Percentiles rank a stretch among this genome's conserved stretches.
Conservation (phyloP, 2,797 vertebrate genomes). For the Phaenicophaeus curvirostris region DNA sequence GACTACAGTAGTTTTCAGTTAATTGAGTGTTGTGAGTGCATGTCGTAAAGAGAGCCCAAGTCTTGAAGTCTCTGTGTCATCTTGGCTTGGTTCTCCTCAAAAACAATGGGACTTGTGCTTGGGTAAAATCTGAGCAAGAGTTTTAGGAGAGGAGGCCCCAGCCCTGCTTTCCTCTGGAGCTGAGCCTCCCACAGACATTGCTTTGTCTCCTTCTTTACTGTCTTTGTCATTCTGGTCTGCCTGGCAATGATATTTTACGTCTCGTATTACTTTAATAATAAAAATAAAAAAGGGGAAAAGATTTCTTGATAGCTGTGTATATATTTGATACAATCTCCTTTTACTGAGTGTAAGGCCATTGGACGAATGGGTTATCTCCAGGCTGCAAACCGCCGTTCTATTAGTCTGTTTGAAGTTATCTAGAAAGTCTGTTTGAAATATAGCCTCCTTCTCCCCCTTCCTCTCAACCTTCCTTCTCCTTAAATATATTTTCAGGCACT, state of each 20-base stretch:
- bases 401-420: slow-evolving; percentile 72
- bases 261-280: slow-evolving; percentile 61
- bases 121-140: background rate
- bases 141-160: background rate
- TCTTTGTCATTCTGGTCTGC: slow-evolving; percentile 34
- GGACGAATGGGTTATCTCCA: slow-evolving; percentile 55
- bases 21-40: background rate
- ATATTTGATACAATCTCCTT: slow-evolving; percentile 55
- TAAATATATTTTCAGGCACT: slow-evolving; percentile 46
- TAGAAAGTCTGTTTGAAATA: slow-evolving; percentile 68
- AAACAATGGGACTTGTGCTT: background rate
- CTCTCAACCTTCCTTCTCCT: slow-evolving; percentile 34
- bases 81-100: background rate
- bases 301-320: slow-evolving; percentile 50
- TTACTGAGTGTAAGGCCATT: slow-evolving; percentile 53
- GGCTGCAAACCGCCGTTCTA: slow-evolving; percentile 64
- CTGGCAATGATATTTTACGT: slow-evolving; percentile 37
- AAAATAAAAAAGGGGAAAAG: slow-evolving; percentile 57
- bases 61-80: background rate
- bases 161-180: background rate
- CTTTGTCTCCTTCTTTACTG: background rate
- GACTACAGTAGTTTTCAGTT: background rate
- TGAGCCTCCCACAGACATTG: background rate
- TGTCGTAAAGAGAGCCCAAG: background rate
- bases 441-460: slow-evolving; percentile 20